These are phyloP conservation scores for Euzophera pinguis DNA, from an alignment of 2,888 invertebrate species.

Conservation along the genomic window DNA sequence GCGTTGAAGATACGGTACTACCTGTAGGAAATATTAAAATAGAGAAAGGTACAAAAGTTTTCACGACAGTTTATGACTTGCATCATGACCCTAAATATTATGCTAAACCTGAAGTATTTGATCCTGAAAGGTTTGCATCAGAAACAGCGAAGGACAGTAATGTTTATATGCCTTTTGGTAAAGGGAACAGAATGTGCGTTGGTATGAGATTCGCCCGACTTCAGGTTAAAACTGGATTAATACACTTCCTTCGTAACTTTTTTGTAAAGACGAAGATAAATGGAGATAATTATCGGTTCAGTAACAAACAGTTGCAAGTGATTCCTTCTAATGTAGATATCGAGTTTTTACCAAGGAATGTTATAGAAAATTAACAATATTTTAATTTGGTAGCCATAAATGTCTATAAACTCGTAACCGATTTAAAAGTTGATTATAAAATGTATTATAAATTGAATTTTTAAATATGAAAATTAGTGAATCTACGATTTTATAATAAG, in stretches of 20 bases:
- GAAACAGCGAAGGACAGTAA: background rate
- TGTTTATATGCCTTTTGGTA: constrained; percentile 39
- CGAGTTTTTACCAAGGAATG: constrained; percentile 6
- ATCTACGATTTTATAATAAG: too few species aligned
- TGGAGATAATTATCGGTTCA: background rate
- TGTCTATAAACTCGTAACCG: too few species aligned
- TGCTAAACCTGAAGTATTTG: constrained; percentile 56
- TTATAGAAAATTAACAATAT: background rate
- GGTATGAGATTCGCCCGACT: constrained; percentile 31
- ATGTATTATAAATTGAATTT: too few species aligned
- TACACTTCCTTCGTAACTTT: constrained; percentile 6
- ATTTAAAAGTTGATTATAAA: too few species aligned
- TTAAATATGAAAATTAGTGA: too few species aligned
- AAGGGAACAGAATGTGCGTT: constrained; percentile 44
- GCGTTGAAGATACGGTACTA: constrained; percentile 41
- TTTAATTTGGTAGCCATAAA: too few species aligned
- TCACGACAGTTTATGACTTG: constrained; percentile 44
- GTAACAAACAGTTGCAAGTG: background rate
- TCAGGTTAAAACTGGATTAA: constrained; percentile 21
- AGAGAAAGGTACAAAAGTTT: constrained; percentile 32
- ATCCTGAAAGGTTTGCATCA: constrained; percentile 65
- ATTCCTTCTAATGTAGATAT: constrained; percentile 7
- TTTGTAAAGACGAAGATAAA: background rate
- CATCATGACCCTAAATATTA: constrained; percentile 55
- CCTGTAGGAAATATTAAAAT: constrained; percentile 41